These are phyloP conservation scores for Collichthys lucidus DNA, from an alignment of 2,113 vertebrate genomes.

Conservation along the genomic window DNA sequence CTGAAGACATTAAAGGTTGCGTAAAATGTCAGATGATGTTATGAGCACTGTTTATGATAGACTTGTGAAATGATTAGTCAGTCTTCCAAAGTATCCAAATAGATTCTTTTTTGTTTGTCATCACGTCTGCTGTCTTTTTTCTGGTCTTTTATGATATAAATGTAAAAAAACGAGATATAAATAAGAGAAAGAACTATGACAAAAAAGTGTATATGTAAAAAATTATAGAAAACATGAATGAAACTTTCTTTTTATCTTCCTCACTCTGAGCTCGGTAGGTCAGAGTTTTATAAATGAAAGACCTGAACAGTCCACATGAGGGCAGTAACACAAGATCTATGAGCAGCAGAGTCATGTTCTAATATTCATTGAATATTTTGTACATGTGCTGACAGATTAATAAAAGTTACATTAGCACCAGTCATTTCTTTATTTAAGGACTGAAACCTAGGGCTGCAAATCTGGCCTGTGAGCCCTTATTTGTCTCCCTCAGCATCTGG, in stretches of 20 bases:
- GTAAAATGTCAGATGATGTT: neutral
- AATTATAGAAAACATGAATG: too few relatives aligned
- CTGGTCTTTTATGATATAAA: neutral
- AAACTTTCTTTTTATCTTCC: neutral
- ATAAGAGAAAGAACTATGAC: neutral
- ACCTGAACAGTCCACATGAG: constrained; percentile 36
- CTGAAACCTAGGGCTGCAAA: too few relatives aligned
- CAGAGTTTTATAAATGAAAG: neutral
- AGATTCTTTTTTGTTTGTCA: neutral
- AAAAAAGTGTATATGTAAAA: neutral
- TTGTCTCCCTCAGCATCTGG: too few relatives aligned
- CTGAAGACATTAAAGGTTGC: neutral
- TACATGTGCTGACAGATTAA: too few relatives aligned
- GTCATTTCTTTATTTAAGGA: too few relatives aligned
- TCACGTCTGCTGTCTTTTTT: neutral
- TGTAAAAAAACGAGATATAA: too few relatives aligned
- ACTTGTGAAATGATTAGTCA: neutral
- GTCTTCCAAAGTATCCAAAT: neutral
- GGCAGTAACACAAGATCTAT: constrained; percentile 38
- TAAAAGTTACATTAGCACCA: too few relatives aligned
- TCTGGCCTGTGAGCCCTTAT: too few relatives aligned
- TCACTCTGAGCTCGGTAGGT: neutral
- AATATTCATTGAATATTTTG: neutral
- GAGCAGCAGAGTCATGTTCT: neutral
- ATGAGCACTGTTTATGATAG: neutral